Evolutionary conservation across 2,888 invertebrate genomes (phyloP), one percentile per base, ranked within the genome.

Genomic region (Clusia tigrina): DNA sequence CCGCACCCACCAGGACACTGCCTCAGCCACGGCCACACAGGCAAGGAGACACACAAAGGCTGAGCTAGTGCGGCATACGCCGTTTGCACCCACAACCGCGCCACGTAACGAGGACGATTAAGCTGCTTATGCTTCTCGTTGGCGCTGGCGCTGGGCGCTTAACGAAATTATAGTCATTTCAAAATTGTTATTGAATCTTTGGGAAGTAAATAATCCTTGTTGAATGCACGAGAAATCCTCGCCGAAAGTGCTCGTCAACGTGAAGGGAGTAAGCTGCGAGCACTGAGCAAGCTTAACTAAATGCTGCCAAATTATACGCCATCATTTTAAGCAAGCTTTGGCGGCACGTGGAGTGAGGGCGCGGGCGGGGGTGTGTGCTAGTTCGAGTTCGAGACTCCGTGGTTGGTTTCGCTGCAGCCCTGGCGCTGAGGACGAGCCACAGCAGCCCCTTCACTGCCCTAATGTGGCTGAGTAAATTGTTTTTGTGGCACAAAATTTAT

Each of bases 151-250:
- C n/a, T 61, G 55, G 60, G 55, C 60, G 66, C 74, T 70, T 69
- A 64, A 67, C 69, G 68, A 74, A 76, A 78, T 78, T 66, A 69
- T 71, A 66, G 66, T 72, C 75, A 72, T 75, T 75, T 74, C 67
- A 69, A 75, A 74, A 76, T 73, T 73, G 74, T 73, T 80, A 80
- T 81, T 81, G 80, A 81, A 81, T 80, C 74, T 76, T 74, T 66
- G 66, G 71, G 69, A 69, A 76, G 76, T 76, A 79, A 78, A 79
- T 81, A 81, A 81, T 81, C 81, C 81, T 69, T 69, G 73, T 70
- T 79, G 74, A 80, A 79, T 76, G 74, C 74, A 73, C 70, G 72
- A 68, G 69, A 74, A 78, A 78, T 74, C 75, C 68, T 55, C 62
- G 64, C 57, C 66, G 66, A 67, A 57, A 65, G 61, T 38, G 2